Conservation (phyloP, 2,797 vertebrate genomes). For the Xiphorhynchus erythropygius region DNA sequence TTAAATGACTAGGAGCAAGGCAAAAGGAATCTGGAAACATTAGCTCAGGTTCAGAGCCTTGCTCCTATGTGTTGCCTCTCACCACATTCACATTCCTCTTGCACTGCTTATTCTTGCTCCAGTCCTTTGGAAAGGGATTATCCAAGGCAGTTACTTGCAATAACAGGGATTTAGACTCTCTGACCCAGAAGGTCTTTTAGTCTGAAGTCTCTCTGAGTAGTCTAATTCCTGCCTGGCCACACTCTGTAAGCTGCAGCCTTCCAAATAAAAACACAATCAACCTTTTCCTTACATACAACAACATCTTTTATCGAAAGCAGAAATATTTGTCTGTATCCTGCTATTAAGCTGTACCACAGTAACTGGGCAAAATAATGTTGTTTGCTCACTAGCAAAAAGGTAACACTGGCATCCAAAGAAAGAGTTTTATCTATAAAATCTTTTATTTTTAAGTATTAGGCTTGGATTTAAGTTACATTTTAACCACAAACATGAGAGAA, state of each 20-base stretch:
- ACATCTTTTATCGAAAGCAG: slow-evolving; percentile 11
- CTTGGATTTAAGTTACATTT: slow-evolving; percentile 67
- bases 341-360: not conserved
- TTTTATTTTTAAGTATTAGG: slow-evolving; percentile 51
- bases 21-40: not conserved
- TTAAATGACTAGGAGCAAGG: not conserved
- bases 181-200: not conserved
- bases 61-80: not conserved
- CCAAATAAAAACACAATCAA: not conserved
- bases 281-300: not conserved
- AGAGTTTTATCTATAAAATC: slow-evolving; percentile 50
- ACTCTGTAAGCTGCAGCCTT: not conserved
- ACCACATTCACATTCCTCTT: not conserved
- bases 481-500: slow-evolving; percentile 59
- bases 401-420: slow-evolving; percentile 51
- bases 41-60: fast-evolving
- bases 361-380: slow-evolving; percentile 11
- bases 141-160: not conserved
- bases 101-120: not conserved
- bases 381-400: slow-evolving; percentile 27
- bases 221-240: not conserved
- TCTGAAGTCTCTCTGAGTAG: not conserved
- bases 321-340: slow-evolving; percentile 33
- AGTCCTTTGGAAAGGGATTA: not conserved
- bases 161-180: not conserved